Percentiles rank a stretch among this genome's conserved stretches.
Conservation (phyloP, 2,888 invertebrate species). For the Drosophila acutilabella region DNA sequence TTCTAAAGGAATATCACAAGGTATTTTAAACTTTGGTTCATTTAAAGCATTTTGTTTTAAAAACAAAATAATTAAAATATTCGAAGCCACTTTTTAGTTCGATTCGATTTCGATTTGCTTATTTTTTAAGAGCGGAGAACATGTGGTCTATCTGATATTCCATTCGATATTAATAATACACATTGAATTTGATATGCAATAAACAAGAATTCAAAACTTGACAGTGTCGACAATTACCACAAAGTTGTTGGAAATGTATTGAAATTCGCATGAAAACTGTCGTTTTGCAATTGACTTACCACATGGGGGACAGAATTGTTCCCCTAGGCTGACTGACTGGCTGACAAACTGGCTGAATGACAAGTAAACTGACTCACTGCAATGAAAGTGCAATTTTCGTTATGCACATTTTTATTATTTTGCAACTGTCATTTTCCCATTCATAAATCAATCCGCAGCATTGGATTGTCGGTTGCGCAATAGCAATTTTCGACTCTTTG, state of each 20-base stretch:
- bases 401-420: conserved; percentile 32
- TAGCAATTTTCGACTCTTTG: conserved; percentile 19
- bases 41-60: too few relatives aligned
- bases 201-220: conserved; percentile 41
- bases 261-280: conserved; percentile 52
- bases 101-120: too few relatives aligned
- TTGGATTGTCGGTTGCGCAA: conserved; percentile 8
- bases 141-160: not conserved
- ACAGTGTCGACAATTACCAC: conserved; percentile 44
- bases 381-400: conserved; percentile 59
- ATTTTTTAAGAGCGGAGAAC: too few relatives aligned
- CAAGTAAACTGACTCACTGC: conserved; percentile 1
- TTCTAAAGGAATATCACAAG: too few relatives aligned
- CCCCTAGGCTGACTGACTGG: conserved; percentile 1
- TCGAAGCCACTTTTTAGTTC: too few relatives aligned
- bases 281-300: conserved; percentile 42
- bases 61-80: too few relatives aligned
- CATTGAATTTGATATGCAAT: conserved; percentile 16
- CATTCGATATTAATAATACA: not conserved
- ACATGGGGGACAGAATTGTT: not conserved
- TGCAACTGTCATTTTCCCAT: conserved; percentile 15
- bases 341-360: conserved; percentile 4
- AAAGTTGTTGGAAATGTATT: conserved; percentile 62
- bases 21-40: too few relatives aligned
- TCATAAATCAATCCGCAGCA: conserved; percentile 27